Conservation (phyloP, 1,140 invertebrate species). For the Drosophila carrolli region DNA sequence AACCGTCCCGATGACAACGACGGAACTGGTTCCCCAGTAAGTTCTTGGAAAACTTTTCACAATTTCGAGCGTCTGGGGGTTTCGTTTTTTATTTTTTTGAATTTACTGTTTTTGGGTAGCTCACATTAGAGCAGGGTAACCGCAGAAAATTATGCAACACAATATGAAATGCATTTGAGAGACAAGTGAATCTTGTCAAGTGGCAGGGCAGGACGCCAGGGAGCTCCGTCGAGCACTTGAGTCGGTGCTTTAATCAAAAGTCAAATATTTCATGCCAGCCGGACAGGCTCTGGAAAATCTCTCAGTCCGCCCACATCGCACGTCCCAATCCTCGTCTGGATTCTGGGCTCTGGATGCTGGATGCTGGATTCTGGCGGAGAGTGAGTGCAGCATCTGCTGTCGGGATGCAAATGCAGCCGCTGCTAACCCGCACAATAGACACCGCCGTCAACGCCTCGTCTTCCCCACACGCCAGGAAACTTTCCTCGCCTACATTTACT, state of each 20-base stretch:
- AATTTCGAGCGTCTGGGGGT: background rate
- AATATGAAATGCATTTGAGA: slow-evolving; percentile 81
- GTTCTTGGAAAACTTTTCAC: slow-evolving; percentile 65
- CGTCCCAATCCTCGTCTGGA: background rate
- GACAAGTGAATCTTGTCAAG: slow-evolving; percentile 82
- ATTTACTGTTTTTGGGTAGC: slow-evolving; percentile 33
- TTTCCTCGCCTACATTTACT: slow-evolving; percentile 4
- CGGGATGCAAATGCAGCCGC: slow-evolving; percentile 75
- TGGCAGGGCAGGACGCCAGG: slow-evolving; percentile 46
- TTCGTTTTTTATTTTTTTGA: slow-evolving; percentile 6
- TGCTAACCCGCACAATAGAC: slow-evolving; percentile 69
- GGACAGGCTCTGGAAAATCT: slow-evolving; percentile 28
- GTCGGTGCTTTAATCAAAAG: slow-evolving; percentile 82
- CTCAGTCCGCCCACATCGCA: background rate
- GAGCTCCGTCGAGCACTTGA: slow-evolving; percentile 65
- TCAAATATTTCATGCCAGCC: slow-evolving; percentile 80
- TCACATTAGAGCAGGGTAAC: slow-evolving; percentile 65
- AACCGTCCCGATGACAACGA: slow-evolving; percentile 34
- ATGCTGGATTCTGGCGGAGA: too few species aligned
- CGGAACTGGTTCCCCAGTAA: slow-evolving; percentile 32
- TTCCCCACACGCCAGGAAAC: slow-evolving; percentile 11
- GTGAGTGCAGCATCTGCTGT: slow-evolving; percentile 71
- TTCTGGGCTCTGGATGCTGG: too few species aligned
- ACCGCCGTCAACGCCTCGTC: slow-evolving; percentile 44
- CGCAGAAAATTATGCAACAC: slow-evolving; percentile 79